Evolutionary conservation across 2,888 invertebrate species (phyloP), one percentile per base, ranked within the genome.

Genomic region (Mythimna ferrago): DNA sequence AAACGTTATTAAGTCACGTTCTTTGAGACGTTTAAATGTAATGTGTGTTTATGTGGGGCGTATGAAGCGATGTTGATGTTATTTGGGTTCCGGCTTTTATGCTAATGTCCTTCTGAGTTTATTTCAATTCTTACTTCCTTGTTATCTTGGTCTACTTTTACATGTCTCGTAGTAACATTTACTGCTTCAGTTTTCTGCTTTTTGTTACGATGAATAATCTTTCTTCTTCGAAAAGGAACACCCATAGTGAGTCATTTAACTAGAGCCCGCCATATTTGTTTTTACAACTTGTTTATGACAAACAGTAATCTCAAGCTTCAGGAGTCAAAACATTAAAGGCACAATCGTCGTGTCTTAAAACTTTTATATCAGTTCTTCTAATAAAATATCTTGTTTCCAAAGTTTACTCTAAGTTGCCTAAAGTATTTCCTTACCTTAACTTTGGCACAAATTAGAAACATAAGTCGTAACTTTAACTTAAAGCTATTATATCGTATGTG

Each of bases 1-100:
- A 71, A 81, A 82, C 75, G 75, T 69, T 79, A 81, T 81, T 81
- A 82, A 82, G 70, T 54, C 80, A 74, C 80, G 80, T 81, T 66
- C 66, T 79, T 63, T 80, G 70, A 53, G 63, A 38, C 65, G 65
- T 74, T 82, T 67, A 73, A 73, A 41, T 53, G 76, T 81, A 66
- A 71, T 66, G 64, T 66, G 21, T 68, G 60, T 66, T 48, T 81
- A 68, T 79, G 53, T 81, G 60, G 35, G 60, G 53, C 75, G 66
- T 26, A 60, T 79, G 75, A 82, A 63, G 58, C 74, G 66, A 79
- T 60, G 48, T 35, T 82, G 66, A 70, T 78, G 56, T 63, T 62
- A 53, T 67, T 21, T 16, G 1, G 35, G 54, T 78, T 48, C 64
- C 32, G 53, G 60, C n/a, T 58, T 66, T 57, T 65, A 61, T 72